phyloP scores from a whole-genome alignment of 2,888 invertebrate species.

The Cyaniris semiargus region DNA sequence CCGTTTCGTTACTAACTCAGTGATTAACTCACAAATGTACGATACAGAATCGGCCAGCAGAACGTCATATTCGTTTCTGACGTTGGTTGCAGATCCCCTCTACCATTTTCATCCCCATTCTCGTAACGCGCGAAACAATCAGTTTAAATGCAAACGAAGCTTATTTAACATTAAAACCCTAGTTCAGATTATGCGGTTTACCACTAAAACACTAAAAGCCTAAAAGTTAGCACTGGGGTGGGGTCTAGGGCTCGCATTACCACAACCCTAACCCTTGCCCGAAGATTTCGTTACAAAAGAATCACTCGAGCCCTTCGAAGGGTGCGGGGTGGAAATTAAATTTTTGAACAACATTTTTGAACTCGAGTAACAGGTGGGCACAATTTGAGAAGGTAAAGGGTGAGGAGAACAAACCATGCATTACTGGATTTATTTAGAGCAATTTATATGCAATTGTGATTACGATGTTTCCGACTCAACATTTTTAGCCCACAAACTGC shows the following conservation, averaged over 20 bases:
- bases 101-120: neutral
- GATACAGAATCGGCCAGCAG: too few relatives aligned
- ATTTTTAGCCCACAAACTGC: neutral
- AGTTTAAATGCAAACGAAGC: constrained; percentile 1
- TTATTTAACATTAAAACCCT: constrained; percentile 5
- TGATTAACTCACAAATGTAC: too few relatives aligned
- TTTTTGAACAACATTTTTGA: constrained; percentile 14
- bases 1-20: too few relatives aligned
- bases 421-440: neutral
- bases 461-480: neutral
- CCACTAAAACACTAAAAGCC: constrained; percentile 31
- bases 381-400: constrained; percentile 12
- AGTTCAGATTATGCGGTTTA: neutral
- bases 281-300: constrained; percentile 30
- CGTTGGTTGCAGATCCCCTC: neutral
- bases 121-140: neutral
- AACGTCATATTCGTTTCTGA: neutral
- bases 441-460: neutral
- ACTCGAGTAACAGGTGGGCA: neutral
- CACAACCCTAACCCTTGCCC: constrained; percentile 19
- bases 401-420: neutral
- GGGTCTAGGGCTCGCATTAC: neutral
- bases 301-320: constrained; percentile 12
- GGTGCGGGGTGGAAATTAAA: constrained; percentile 23
- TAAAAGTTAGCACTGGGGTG: constrained; percentile 21